Evolutionary conservation across 1,140 invertebrate genomes (phyloP).

Genomic region (Drosophila sulfurigaster): DNA sequence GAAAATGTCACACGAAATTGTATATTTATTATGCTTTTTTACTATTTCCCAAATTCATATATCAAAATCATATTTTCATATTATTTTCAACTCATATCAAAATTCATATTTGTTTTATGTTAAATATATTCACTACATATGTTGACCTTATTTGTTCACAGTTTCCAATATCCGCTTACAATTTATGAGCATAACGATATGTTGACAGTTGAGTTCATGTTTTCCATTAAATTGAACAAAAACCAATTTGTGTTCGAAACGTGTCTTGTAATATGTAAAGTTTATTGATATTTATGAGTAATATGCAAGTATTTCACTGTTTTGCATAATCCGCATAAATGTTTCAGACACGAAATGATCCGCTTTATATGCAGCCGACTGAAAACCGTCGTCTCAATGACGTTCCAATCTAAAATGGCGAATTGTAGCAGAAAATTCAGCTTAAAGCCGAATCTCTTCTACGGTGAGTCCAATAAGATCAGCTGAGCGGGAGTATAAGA

Average conservation of each 20-base stretch:
- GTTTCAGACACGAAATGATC: slow-evolving; percentile 15
- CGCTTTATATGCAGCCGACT: slow-evolving; percentile 14
- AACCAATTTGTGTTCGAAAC: neutral
- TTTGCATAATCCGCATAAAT: slow-evolving; percentile 32
- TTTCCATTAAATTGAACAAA: neutral
- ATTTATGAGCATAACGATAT: slow-evolving; percentile 30
- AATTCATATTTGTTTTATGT: neutral
- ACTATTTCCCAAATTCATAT: neutral
- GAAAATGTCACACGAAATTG: too few species aligned
- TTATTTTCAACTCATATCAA: neutral
- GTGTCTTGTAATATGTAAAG: slow-evolving; percentile 26
- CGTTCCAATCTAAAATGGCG: slow-evolving; percentile 72
- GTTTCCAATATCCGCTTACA: slow-evolving; percentile 20
- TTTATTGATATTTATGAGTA: slow-evolving; percentile 25
- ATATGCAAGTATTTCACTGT: slow-evolving; percentile 18
- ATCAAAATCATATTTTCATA: too few species aligned
- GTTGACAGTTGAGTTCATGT: slow-evolving; percentile 21
- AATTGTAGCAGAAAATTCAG: slow-evolving; percentile 49
- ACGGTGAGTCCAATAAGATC: slow-evolving; percentile 66
- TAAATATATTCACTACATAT: neutral
- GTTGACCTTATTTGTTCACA: slow-evolving; percentile 1
- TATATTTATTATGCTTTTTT: neutral
- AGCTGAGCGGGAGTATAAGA: slow-evolving; percentile 54
- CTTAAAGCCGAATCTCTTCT: slow-evolving; percentile 45
- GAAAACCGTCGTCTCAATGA: slow-evolving; percentile 36